Percentiles rank a stretch among this genome's conserved stretches.
Conservation (phyloP, 2,113 vertebrate genomes). For the Polyodon spathula region DNA sequence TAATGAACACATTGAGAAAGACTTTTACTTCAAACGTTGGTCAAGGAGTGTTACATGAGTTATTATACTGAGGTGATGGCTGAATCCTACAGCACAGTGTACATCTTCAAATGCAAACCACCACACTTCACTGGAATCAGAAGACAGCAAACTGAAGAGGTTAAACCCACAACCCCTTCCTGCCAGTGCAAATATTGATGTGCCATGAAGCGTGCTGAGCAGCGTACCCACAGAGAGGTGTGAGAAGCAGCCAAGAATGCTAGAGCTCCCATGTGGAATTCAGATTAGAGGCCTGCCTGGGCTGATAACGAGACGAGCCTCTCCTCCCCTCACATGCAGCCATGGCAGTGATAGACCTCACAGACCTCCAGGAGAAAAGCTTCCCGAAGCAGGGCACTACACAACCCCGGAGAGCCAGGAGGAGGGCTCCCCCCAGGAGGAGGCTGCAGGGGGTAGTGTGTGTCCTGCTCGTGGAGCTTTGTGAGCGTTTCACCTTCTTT, state of each 20-base stretch:
- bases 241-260: slow-evolving; percentile 34
- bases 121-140: neutral
- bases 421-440: slow-evolving; percentile 14
- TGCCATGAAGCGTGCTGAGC: slow-evolving; percentile 16
- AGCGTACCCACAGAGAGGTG: slow-evolving; percentile 27
- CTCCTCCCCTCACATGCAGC: slow-evolving; percentile 13
- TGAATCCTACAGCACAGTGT: too few relatives aligned
- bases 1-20: too few relatives aligned
- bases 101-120: neutral
- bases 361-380: neutral
- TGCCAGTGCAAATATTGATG: slow-evolving; percentile 15
- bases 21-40: too few relatives aligned
- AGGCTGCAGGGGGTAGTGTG: slow-evolving; percentile 66
- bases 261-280: slow-evolving; percentile 48
- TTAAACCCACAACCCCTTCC: neutral
- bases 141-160: neutral
- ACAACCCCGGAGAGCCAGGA: neutral
- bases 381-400: slow-evolving; percentile 13
- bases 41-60: too few relatives aligned
- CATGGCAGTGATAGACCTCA: slow-evolving; percentile 40
- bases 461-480: slow-evolving; percentile 76
- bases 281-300: slow-evolving; percentile 30
- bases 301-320: slow-evolving; percentile 23
- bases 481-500: slow-evolving; percentile 79
- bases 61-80: too few relatives aligned